A percentile compares a stretch with the other conserved stretches of the same genome.
phyloP scores from a whole-genome alignment of 2,888 invertebrate genomes.

The Epinotia nisella region DNA sequence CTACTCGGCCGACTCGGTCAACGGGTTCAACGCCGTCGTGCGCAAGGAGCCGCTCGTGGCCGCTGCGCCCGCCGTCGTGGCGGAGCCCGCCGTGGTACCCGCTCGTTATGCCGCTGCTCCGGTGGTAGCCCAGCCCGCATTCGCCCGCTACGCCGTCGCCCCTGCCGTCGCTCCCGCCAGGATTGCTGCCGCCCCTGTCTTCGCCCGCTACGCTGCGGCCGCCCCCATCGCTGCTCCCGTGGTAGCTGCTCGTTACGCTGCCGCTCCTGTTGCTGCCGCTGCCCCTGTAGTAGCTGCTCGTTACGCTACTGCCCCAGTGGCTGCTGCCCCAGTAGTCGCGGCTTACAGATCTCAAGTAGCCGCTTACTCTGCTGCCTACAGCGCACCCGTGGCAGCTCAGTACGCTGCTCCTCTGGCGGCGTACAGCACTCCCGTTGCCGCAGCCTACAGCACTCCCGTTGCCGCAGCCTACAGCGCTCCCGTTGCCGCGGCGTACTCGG shows the following conservation, averaged over 20 bases:
- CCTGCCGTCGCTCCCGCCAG: conserved; percentile 54
- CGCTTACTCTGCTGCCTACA: conserved; percentile 58
- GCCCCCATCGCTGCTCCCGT: conserved; percentile 55
- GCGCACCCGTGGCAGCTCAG: conserved; percentile 45
- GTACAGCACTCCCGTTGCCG: conserved; percentile 52
- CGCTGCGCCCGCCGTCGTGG: conserved; percentile 49
- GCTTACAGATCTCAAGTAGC: conserved; percentile 14
- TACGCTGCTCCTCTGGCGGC: conserved; percentile 47
- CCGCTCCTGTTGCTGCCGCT: conserved; percentile 48
- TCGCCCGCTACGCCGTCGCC: conserved; percentile 58
- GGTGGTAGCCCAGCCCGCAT: conserved; percentile 80
- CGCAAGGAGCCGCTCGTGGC: conserved; percentile 53
- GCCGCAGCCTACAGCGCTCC: conserved; percentile 53
- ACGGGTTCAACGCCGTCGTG: conserved; percentile 54
- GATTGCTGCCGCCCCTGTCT: conserved; percentile 48
- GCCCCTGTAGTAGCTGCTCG: conserved; percentile 48
- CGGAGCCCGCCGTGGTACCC: conserved; percentile 45
- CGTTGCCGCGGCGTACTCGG: conserved; percentile 50
- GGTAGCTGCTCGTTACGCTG: conserved; percentile 46
- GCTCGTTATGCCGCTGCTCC: conserved; percentile 53
- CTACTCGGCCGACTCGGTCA: conserved; percentile 71
- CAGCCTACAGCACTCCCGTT: conserved; percentile 52
- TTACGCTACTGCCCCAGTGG: conserved; percentile 53
- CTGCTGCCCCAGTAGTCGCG: conserved; percentile 46
- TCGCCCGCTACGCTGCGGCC: conserved; percentile 55